These are phyloP conservation scores for Microplitis deprimator DNA, from an alignment of 2,888 invertebrate genomes.

Conservation along the genomic window DNA sequence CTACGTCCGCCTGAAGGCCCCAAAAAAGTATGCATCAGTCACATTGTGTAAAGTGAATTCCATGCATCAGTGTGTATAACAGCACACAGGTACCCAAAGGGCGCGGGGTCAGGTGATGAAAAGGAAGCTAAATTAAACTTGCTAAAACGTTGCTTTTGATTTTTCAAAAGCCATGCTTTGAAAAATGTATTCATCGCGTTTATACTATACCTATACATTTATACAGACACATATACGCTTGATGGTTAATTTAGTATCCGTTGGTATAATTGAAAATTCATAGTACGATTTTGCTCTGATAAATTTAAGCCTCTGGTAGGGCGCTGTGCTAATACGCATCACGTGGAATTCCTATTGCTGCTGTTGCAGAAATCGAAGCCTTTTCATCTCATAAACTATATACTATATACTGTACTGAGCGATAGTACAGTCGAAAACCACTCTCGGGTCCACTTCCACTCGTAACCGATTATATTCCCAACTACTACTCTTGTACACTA, in stretches of 20 bases:
- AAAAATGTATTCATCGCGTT: not conserved
- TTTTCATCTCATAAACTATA: not conserved
- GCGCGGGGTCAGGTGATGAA: not conserved
- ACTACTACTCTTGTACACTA: not conserved
- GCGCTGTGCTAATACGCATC: not conserved
- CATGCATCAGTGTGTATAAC: not conserved
- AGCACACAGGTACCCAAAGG: not conserved
- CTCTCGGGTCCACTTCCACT: not conserved
- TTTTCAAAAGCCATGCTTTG: not conserved
- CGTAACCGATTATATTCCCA: not conserved
- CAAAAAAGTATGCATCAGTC: constrained; percentile 5
- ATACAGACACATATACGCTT: not conserved
- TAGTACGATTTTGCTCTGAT: not conserved
- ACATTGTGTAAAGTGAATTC: constrained; percentile 7
- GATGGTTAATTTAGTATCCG: not conserved
- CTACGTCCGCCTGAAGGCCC: constrained; percentile 49
- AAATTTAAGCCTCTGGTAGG: not conserved
- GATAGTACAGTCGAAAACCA: not conserved
- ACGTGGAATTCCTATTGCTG: not conserved
- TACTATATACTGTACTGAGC: not conserved
- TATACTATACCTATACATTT: not conserved
- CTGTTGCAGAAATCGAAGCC: constrained; percentile 3
- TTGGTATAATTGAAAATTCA: not conserved
- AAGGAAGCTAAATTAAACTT: not conserved
- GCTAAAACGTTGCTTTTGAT: not conserved